Conservation (phyloP, 2,888 invertebrate species). For the Nephrocerus scutellatus region DNA sequence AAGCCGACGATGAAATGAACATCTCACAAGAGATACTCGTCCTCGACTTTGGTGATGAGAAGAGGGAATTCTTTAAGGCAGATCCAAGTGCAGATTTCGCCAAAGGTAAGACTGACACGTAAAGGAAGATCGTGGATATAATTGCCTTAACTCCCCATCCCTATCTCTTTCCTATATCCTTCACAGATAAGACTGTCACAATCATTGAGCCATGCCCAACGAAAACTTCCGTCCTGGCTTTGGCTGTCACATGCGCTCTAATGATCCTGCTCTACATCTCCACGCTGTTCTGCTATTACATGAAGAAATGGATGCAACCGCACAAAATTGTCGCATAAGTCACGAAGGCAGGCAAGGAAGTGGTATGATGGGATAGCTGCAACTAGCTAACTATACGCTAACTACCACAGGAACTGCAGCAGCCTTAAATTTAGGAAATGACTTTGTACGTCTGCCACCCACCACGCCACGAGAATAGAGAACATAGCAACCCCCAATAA, state of each 20-base stretch:
- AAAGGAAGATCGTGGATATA: background rate
- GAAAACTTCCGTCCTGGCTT: constrained; percentile 80
- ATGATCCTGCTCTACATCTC: constrained; percentile 83
- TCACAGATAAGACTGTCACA: constrained; percentile 79
- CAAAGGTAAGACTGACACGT: constrained; percentile 54
- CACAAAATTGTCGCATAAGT: constrained; percentile 69
- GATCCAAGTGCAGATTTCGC: constrained; percentile 69
- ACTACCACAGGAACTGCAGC: background rate
- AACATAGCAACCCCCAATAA: no score
- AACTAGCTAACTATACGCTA: no score
- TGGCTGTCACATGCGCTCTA: constrained; percentile 86
- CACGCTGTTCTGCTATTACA: constrained; percentile 86
- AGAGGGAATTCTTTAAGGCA: constrained; percentile 69
- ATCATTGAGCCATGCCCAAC: constrained; percentile 88
- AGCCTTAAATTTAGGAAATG: background rate
- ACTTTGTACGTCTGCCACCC: no score
- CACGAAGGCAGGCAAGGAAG: constrained; percentile 1
- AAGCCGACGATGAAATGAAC: constrained; percentile 66
- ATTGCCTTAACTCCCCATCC: constrained; percentile 5
- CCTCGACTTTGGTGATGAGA: constrained; percentile 87
- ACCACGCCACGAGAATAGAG: no score
- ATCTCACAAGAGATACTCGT: constrained; percentile 90
- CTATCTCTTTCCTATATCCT: constrained; percentile 24
- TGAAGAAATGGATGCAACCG: constrained; percentile 85
- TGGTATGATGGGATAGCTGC: no score